These are phyloP conservation scores for Musca vetustissima DNA, from an alignment of 1,140 invertebrate species.

Conservation along the genomic window DNA sequence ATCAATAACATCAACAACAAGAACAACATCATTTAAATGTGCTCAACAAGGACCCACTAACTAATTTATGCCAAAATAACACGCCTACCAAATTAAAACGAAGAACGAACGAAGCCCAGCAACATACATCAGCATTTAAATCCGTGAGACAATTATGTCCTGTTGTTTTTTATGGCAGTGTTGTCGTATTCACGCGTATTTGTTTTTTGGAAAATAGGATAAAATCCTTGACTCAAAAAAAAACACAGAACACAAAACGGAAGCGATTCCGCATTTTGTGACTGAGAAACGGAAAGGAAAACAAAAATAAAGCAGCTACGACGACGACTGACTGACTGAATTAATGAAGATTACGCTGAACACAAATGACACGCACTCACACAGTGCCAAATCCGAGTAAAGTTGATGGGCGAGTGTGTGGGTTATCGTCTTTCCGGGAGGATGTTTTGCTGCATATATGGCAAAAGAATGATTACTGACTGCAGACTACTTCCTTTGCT, in stretches of 20 bases:
- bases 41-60: not conserved
- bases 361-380: not conserved
- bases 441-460: slow-evolving; percentile 23
- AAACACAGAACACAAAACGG: no score
- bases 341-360: slow-evolving; percentile 51
- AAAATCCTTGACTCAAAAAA: slow-evolving; percentile 17
- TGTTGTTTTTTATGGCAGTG: slow-evolving; percentile 21
- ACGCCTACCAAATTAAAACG: slow-evolving; percentile 4
- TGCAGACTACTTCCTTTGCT: not conserved
- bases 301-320: no score
- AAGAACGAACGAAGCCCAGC: not conserved
- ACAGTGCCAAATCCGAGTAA: not conserved
- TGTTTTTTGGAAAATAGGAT: slow-evolving; percentile 35
- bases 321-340: slow-evolving; percentile 45
- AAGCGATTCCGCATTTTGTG: no score
- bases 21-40: not conserved
- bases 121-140: slow-evolving; percentile 3
- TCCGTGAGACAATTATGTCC: slow-evolving; percentile 19
- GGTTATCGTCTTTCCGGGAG: not conserved
- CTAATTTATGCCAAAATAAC: slow-evolving; percentile 19
- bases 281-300: no score
- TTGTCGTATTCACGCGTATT: slow-evolving; percentile 36
- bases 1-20: not conserved
- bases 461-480: slow-evolving; percentile 22
- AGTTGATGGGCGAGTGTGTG: not conserved